Evolutionary conservation across 2,797 vertebrate genomes (phyloP), one percentile per base, ranked within the genome.

Genomic region (Diplodus puntazzo): DNA sequence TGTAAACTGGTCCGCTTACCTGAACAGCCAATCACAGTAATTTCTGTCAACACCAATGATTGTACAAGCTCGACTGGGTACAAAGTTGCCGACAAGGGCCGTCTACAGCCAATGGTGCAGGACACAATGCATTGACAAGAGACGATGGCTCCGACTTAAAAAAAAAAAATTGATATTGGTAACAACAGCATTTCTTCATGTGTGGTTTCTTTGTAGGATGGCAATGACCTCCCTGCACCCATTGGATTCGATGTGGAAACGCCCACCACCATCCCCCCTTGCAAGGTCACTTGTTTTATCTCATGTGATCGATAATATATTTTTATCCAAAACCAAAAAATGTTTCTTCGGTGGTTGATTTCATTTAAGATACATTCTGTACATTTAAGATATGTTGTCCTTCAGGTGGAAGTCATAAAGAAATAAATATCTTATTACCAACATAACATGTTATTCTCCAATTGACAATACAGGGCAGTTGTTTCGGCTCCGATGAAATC

Each of bases 221-320:
- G 97, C 5, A 93, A 97, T 17, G 96, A 96, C 68, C 97, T 98
- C 69, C 97, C 97, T 2, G 93, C 96, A 0, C 96, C 97, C 1
- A 98, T 98, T 79, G 89, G 95, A 3, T 98, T 99, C 77, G 97
- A 97, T 30, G 93, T 98, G 20, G 97, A 97, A 91, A 87, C 96
- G 0, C 95, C 95, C 20, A 97, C 97, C 0, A 90, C 92, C 5
- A 95, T 98, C 65, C 98, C 97, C 0, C 90, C 96, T 0, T 96
- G 95, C 95, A 98, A 96, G 92, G 95, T 95, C 49, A 42, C 3
- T 59, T n/a, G 1, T 55, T 64, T 80, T 27, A 17, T 53, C 42
- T 54, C 4, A 11, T 60, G 17, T 61, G 11, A 46, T 58, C 46
- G 13, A 39, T 46, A 57, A 5, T 72, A 6, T 63, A 27, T 16